These are phyloP conservation scores for Steatocranus sp. DNA, from an alignment of 2,797 vertebrate genomes.

Conservation along the genomic window DNA sequence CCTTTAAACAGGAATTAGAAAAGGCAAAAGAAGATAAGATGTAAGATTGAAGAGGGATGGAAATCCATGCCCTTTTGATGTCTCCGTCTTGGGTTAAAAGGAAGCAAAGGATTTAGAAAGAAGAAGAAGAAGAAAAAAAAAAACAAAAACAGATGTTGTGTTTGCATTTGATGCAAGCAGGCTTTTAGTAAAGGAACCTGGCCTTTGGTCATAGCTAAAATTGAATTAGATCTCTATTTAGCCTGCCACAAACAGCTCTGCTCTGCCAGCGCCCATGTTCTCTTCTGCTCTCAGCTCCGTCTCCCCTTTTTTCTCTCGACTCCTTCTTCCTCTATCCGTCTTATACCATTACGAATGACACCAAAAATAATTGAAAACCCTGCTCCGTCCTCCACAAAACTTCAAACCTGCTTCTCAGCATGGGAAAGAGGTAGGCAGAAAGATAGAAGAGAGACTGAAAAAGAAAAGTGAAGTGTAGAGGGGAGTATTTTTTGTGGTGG, in stretches of 20 bases:
- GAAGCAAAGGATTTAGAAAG: slow-evolving; percentile 4
- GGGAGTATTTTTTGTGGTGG: neutral
- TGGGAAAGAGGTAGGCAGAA: neutral
- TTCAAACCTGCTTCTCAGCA: slow-evolving; percentile 49
- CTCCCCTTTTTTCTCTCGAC: neutral
- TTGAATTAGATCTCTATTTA: slow-evolving; percentile 60
- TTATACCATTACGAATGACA: slow-evolving; percentile 46
- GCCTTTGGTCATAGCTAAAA: slow-evolving; percentile 43
- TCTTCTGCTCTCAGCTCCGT: neutral
- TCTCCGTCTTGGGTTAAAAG: neutral
- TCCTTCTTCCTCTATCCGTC: slow-evolving; percentile 2
- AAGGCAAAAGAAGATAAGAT: neutral
- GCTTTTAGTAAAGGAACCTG: slow-evolving; percentile 36
- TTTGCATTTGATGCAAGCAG: slow-evolving; percentile 35
- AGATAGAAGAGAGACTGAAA: slow-evolving; percentile 19
- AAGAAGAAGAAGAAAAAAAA: neutral
- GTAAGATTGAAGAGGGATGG: neutral
- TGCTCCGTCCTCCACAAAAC: slow-evolving; percentile 13
- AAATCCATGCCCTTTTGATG: neutral
- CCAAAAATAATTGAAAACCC: slow-evolving; percentile 53
- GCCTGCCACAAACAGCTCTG: slow-evolving; percentile 12
- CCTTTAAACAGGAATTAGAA: slow-evolving; percentile 7
- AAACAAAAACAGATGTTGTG: neutral
- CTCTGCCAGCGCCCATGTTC: neutral
- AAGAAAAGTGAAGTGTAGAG: slow-evolving; percentile 18